phyloP scores from a whole-genome alignment of 2,113 vertebrate species.

The Sebastes schlegelii region DNA sequence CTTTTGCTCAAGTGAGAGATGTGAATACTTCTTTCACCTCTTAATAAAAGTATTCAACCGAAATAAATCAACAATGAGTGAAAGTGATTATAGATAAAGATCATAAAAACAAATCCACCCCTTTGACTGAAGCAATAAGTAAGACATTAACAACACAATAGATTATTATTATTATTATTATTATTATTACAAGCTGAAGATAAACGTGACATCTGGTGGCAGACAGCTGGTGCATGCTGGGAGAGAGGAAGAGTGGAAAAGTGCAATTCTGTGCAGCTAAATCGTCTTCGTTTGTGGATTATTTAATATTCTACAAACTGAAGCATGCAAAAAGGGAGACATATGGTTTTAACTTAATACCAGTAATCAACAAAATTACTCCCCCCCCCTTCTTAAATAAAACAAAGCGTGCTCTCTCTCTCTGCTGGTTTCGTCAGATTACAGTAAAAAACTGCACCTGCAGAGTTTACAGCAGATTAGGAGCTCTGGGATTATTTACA shows the following conservation, averaged over 20 bases:
- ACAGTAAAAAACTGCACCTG: background rate
- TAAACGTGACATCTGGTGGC: background rate
- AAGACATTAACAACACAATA: too few species aligned
- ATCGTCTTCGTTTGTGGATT: background rate
- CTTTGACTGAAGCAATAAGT: too few species aligned
- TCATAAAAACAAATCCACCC: too few species aligned
- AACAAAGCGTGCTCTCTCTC: background rate
- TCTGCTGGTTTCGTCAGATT: background rate
- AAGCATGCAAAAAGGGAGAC: background rate
- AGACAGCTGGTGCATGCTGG: slow-evolving; percentile 8
- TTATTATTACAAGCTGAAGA: background rate
- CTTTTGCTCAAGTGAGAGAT: background rate
- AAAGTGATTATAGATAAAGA: too few species aligned
- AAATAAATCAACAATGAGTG: too few species aligned
- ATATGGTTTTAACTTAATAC: background rate
- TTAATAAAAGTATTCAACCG: background rate
- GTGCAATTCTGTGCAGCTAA: background rate
- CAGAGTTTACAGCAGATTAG: slow-evolving; percentile 1
- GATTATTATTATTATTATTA: background rate
- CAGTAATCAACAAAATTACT: too few species aligned
- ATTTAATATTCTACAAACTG: slow-evolving; percentile 4
- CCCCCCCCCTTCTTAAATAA: background rate
- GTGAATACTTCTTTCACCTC: background rate
- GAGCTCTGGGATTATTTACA: background rate
- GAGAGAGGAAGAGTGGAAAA: slow-evolving; percentile 3